phyloP scores from a whole-genome alignment of 2,888 invertebrate genomes.

The Andrena bicolor region DNA sequence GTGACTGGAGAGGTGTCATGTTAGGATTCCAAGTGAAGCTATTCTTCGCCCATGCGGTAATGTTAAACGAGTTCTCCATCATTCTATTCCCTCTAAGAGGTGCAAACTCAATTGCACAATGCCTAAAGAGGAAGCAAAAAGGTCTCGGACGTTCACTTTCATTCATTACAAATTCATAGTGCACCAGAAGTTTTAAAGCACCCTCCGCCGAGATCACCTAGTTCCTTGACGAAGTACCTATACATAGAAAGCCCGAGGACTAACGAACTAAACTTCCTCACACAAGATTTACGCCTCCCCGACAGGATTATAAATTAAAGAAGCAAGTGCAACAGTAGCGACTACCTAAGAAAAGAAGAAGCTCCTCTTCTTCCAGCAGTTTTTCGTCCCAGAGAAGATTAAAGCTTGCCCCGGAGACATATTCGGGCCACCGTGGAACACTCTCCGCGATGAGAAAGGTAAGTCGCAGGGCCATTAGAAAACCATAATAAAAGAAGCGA shows the following conservation, averaged over 20 bases:
- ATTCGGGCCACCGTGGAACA: conserved; percentile 17
- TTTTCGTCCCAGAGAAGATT: conserved; percentile 16
- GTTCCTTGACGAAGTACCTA: too few relatives aligned
- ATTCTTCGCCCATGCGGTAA: neutral
- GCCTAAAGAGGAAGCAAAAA: too few relatives aligned
- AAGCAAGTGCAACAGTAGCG: neutral
- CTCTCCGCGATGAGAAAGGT: conserved; percentile 23
- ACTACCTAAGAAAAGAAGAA: neutral
- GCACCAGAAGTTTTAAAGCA: too few relatives aligned
- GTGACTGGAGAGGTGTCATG: neutral
- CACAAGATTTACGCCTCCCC: neutral
- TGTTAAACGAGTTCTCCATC: neutral
- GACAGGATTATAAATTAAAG: conserved; percentile 7
- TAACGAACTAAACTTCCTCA: too few relatives aligned
- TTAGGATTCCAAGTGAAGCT: neutral
- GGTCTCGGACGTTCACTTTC: too few relatives aligned
- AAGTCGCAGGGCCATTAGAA: conserved; percentile 2
- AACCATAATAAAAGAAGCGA: conserved; percentile 4
- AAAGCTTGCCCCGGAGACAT: neutral
- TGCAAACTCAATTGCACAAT: neutral
- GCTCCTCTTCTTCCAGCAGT: neutral
- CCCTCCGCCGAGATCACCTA: too few relatives aligned
- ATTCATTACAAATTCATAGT: too few relatives aligned
- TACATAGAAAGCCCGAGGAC: too few relatives aligned
- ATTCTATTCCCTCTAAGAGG: neutral